A percentile compares a stretch with the other conserved stretches of the same genome.
These are phyloP conservation scores for Clunio marinus DNA, from an alignment of 2,888 invertebrate species.

Conservation along the genomic window DNA sequence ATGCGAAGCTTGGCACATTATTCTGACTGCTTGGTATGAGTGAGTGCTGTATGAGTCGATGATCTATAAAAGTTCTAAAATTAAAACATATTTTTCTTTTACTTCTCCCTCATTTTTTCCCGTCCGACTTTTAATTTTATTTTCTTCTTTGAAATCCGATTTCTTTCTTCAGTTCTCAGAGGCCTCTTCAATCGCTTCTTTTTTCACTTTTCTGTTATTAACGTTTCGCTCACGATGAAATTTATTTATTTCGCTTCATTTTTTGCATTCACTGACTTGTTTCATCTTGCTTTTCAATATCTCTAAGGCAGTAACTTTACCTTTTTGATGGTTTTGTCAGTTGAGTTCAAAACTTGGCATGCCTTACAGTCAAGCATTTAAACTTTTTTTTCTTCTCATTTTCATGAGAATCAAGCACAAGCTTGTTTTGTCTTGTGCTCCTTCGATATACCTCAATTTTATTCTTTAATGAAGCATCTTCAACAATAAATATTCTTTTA, in stretches of 20 bases:
- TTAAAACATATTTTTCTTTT: constrained; percentile 19
- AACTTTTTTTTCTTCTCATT: too few species aligned
- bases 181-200: neutral
- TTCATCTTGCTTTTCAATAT: neutral
- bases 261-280: constrained; percentile 9
- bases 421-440: neutral
- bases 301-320: neutral
- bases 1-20: neutral
- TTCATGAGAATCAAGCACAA: too few species aligned
- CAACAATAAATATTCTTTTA: constrained; percentile 30
- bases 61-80: constrained; percentile 33
- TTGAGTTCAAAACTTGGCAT: too few species aligned
- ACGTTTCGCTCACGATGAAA: constrained; percentile 4
- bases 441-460: constrained; percentile 25
- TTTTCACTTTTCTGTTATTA: too few species aligned
- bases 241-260: too few species aligned
- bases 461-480: constrained; percentile 23
- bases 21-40: neutral
- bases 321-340: constrained; percentile 17
- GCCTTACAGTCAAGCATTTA: too few species aligned
- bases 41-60: constrained; percentile 22
- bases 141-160: neutral
- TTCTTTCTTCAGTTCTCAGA: neutral
- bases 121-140: neutral
- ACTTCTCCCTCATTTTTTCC: neutral